Evolutionary conservation across 64 coral and sea anemone genomes (phyloP), one percentile per base, ranked within the genome.

Genomic region (Acropora yongei): DNA sequence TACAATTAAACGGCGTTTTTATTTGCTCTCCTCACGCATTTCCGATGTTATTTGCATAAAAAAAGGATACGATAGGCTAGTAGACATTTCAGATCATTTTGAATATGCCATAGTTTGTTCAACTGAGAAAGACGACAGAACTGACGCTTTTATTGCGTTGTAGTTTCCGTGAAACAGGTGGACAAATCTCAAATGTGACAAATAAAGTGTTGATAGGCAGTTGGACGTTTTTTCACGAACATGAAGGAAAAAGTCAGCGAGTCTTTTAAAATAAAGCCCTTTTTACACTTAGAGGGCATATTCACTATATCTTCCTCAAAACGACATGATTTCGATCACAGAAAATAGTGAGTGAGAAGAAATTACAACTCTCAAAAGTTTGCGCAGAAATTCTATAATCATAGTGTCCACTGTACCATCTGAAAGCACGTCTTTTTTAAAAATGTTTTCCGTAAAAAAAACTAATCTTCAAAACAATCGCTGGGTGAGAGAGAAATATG

Each of bases 21-120:
- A 45, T 84, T 67, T 49, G 58, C 42, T 20, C 66, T 84, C 42
- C 48, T 30, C 4, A 44, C 41, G n/a, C 67, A 57, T 71, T 84
- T 49, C 61, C 82, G 82, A 71, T 84, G 5, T 46, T 48, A 84
- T 84, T 84, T 84, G 82, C 82, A 84, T 84, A 71, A 84, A 44
- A 83, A 30, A 48, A 46, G 82, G 8, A 84, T 71, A 17, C 63
- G 5, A 12, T 11, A 69, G 67, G 3, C 41, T 14, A 45, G 47
- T 2, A 6, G 82, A 84, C 82, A 71, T 69, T 67, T 84, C 11
- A n/a, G 44, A 84, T 84, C 82, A 10, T 44, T 84, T 69, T 69
- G 61, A 47, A 66, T 63, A 69, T 84, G 82, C 49, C 82, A 84
- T 12, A 65, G 42, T 69, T 84, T 69, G 43, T 69, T 47, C 65